Evolutionary conservation across 2,797 vertebrate species (phyloP).

Genomic region (Sebastes glaucus): DNA sequence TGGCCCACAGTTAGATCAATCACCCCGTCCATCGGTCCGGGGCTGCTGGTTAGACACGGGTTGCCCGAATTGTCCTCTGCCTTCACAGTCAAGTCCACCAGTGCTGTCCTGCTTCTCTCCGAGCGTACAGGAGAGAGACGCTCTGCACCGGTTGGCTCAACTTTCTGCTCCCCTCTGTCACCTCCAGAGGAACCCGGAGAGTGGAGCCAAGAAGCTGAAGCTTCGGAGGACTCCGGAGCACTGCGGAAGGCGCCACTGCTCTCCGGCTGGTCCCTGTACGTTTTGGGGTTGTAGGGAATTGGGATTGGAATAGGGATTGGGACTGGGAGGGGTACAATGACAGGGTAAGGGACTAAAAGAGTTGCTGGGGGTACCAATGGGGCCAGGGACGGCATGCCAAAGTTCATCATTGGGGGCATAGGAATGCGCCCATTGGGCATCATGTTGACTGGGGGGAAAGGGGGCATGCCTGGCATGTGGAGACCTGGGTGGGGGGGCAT

Average conservation of each 20-base stretch:
- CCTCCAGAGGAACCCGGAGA: conserved; percentile 78
- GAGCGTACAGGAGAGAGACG: conserved; percentile 83
- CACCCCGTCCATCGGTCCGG: conserved; percentile 90
- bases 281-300: conserved; percentile 91
- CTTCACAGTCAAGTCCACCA: conserved; percentile 92
- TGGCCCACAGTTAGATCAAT: conserved; percentile 96
- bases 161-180: conserved; percentile 85
- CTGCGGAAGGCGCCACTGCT: conserved; percentile 86
- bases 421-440: conserved; percentile 95
- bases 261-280: conserved; percentile 88
- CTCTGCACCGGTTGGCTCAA: conserved; percentile 83
- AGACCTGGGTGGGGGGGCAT: conserved; percentile 90
- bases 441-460: conserved; percentile 94
- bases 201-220: conserved; percentile 83
- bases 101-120: conserved; percentile 84
- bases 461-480: conserved; percentile 88
- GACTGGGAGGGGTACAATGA: conserved; percentile 96
- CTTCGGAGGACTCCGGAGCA: conserved; percentile 85
- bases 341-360: conserved; percentile 96
- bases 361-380: conserved; percentile 97
- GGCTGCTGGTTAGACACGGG: conserved; percentile 75
- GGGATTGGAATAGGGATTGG: conserved; percentile 98
- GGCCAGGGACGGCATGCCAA: conserved; percentile 96
- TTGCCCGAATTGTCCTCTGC: conserved; percentile 85
- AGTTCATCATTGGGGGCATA: conserved; percentile 96